Conservation (phyloP, 92 coral and sea anemone genomes). For the Chrysogorgia sp. region DNA sequence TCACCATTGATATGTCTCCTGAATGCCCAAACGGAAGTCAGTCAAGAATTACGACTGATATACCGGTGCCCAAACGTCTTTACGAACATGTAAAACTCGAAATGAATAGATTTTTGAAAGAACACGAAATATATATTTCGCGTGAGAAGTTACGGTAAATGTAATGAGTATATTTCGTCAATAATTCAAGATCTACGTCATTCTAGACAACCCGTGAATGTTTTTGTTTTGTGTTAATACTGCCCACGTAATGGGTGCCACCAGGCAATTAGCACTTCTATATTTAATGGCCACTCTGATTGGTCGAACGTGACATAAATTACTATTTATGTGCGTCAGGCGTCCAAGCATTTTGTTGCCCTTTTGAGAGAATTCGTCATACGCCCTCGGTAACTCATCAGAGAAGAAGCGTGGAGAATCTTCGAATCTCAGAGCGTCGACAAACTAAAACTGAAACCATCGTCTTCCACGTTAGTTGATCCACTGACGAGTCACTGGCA, state of each 20-base stretch:
- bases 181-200: conserved; percentile 10
- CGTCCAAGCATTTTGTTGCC: conserved; percentile 17
- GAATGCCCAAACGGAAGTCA: no score
- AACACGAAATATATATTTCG: no score
- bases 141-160: neutral
- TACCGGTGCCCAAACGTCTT: no score
- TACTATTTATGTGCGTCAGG: conserved; percentile 24
- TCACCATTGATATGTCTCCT: no score
- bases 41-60: no score
- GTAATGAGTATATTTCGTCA: neutral
- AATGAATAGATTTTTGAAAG: no score
- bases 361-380: neutral
- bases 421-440: neutral
- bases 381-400: neutral
- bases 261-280: conserved; percentile 25
- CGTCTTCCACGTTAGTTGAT: neutral
- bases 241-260: conserved; percentile 37
- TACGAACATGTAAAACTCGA: no score
- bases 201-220: neutral
- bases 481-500: neutral
- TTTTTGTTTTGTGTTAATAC: conserved; percentile 3
- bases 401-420: conserved; percentile 6
- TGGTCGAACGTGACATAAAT: conserved; percentile 27
- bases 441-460: neutral
- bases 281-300: conserved; percentile 8